These are phyloP conservation scores for Xestobium rufovillosum DNA, from an alignment of 2,888 invertebrate species.

Conservation along the genomic window DNA sequence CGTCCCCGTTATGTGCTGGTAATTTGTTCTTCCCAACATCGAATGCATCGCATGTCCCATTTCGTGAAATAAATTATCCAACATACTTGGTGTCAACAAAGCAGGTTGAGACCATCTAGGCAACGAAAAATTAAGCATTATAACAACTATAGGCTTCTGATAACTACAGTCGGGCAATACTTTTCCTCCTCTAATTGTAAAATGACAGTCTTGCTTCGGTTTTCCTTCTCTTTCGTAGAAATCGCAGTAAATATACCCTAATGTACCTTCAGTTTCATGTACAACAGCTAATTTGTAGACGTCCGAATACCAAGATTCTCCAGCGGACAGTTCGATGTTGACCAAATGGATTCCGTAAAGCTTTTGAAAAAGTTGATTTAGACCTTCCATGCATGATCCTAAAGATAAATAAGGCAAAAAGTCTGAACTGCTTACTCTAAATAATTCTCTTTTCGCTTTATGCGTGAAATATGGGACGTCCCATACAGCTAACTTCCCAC, in stretches of 20 bases:
- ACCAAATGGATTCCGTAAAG: conserved; percentile 76
- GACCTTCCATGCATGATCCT: conserved; percentile 93
- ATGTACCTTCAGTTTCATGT: conserved; percentile 68
- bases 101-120: conserved; percentile 71
- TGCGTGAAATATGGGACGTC: conserved; percentile 81
- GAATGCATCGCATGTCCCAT: conserved; percentile 99
- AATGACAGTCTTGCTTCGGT: conserved; percentile 97
- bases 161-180: conserved; percentile 68
- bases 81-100: conserved; percentile 71
- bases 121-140: conserved; percentile 80
- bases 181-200: conserved; percentile 94
- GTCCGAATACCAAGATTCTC: conserved; percentile 65
- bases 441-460: conserved; percentile 62
- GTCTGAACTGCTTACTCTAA: conserved; percentile 63
- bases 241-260: conserved; percentile 97
- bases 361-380: conserved; percentile 78
- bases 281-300: conserved; percentile 90
- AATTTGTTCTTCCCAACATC: conserved; percentile 89
- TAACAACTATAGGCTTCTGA: conserved; percentile 86
- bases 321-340: conserved; percentile 61
- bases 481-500: conserved; percentile 57
- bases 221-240: conserved; percentile 88
- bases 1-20: conserved; percentile 97
- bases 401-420: conserved; percentile 83
- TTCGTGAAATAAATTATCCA: conserved; percentile 97